Evolutionary conservation across 2,113 vertebrate species (phyloP).

Genomic region (Vimba vimba): DNA sequence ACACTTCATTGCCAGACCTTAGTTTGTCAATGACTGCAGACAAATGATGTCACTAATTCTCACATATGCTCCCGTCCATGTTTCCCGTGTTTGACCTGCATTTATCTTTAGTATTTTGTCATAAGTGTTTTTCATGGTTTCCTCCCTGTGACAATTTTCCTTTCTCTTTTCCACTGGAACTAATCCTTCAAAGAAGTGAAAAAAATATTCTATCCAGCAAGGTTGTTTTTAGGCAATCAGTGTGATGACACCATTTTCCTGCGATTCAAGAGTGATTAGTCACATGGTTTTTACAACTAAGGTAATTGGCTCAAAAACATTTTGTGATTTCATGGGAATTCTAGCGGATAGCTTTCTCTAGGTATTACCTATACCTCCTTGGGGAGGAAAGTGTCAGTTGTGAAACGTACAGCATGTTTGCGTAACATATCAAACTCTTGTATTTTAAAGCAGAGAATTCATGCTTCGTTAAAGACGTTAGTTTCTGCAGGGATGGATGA

Average conservation of each 20-base stretch:
- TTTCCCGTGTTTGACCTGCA: slow-evolving; percentile 28
- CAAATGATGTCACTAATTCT: slow-evolving; percentile 36
- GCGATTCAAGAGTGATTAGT: not conserved
- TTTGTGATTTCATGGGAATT: not conserved
- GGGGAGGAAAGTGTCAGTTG: not conserved
- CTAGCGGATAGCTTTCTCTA: not conserved
- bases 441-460: slow-evolving; percentile 21
- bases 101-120: slow-evolving; percentile 21
- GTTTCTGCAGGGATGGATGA: not conserved
- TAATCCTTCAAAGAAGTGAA: not conserved
- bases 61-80: slow-evolving; percentile 24
- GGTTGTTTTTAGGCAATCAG: not conserved
- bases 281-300: not conserved
- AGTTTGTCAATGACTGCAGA: slow-evolving; percentile 37
- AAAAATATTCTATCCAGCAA: not conserved
- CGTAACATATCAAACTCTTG: not conserved
- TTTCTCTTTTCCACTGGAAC: slow-evolving; percentile 14
- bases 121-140: slow-evolving; percentile 17
- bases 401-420: not conserved
- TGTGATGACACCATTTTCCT: slow-evolving; percentile 12
- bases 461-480: not conserved
- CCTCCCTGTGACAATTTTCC: slow-evolving; percentile 1
- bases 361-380: not conserved
- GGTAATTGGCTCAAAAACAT: not conserved
- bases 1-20: slow-evolving; percentile 16